Percentiles rank a stretch among this genome's conserved stretches.
These are phyloP conservation scores for Oxyura jamaicensis DNA, from an alignment of 2,113 vertebrate species.

Conservation along the genomic window DNA sequence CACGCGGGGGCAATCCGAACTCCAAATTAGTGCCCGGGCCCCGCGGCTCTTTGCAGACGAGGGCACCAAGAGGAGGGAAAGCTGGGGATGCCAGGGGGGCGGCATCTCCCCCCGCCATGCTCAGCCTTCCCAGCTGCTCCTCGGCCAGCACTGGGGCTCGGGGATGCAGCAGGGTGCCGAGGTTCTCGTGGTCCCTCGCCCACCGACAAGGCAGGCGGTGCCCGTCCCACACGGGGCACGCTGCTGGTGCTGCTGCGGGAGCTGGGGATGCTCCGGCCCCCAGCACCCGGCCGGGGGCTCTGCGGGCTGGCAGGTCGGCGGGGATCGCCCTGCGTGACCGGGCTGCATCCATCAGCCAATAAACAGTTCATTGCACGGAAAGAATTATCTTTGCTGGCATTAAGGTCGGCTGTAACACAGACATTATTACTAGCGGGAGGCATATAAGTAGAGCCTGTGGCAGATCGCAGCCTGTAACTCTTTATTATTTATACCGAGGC, in stretches of 20 bases:
- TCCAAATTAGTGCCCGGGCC: fast-evolving
- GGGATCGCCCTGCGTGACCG: background rate
- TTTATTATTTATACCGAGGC: background rate
- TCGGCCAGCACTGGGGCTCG: too few species aligned
- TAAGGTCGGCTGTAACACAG: background rate
- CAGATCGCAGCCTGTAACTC: background rate
- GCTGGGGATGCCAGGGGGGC: background rate
- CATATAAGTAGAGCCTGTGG: background rate
- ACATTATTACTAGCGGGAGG: background rate
- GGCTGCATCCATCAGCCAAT: background rate
- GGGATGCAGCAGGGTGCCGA: background rate
- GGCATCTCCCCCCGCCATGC: background rate
- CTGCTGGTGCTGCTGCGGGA: fast-evolving
- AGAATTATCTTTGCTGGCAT: background rate
- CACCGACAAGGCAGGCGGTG: background rate
- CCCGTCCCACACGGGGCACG: fast-evolving
- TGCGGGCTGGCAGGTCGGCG: background rate
- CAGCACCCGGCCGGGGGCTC: fast-evolving
- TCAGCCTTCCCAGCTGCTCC: too few species aligned
- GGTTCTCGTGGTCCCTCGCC: background rate
- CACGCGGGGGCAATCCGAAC: fast-evolving
- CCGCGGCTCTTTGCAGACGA: background rate
- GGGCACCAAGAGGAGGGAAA: background rate
- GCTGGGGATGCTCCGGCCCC: background rate
- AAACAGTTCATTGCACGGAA: background rate